Evolutionary conservation across 2,888 invertebrate species (phyloP).

Genomic region (Sympetrum striolatum): DNA sequence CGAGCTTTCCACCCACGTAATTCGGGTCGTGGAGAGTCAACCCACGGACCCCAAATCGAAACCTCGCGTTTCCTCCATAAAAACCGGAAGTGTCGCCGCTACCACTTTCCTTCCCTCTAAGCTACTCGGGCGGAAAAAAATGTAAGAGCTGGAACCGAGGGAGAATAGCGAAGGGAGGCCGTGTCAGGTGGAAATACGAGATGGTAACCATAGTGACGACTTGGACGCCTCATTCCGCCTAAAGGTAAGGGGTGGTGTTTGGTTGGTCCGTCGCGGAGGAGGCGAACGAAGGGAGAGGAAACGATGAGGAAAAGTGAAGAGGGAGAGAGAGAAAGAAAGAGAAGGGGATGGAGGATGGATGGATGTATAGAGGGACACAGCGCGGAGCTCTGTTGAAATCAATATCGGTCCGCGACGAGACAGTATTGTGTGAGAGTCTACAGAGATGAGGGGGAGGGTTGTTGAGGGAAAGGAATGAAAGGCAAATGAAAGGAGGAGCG

Average conservation of each 20-base stretch:
- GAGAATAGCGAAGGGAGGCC: neutral
- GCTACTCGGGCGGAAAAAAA: conserved; percentile 11
- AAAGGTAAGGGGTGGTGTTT: conserved; percentile 18
- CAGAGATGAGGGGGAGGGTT: neutral
- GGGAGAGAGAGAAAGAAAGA: neutral
- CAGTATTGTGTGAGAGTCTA: conserved; percentile 42
- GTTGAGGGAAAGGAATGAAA: conserved; percentile 31
- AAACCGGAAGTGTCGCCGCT: conserved; percentile 27
- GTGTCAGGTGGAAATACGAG: neutral
- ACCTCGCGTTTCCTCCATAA: neutral
- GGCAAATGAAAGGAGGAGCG: neutral
- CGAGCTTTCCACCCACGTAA: neutral
- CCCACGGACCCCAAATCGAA: neutral
- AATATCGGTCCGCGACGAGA: conserved; percentile 43
- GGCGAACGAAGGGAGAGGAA: neutral
- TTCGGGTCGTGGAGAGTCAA: neutral
- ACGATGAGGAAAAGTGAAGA: neutral
- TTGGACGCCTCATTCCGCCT: conserved; percentile 40
- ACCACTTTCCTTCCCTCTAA: conserved; percentile 27
- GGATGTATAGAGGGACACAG: neutral
- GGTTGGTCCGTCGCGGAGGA: conserved; percentile 15
- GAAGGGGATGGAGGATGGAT: neutral
- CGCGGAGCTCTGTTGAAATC: conserved; percentile 36
- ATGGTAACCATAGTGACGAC: conserved; percentile 36
- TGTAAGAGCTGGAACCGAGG: neutral